Evolutionary conservation across 1,140 invertebrate genomes (phyloP).

Genomic region (Tribolium castaneum): DNA sequence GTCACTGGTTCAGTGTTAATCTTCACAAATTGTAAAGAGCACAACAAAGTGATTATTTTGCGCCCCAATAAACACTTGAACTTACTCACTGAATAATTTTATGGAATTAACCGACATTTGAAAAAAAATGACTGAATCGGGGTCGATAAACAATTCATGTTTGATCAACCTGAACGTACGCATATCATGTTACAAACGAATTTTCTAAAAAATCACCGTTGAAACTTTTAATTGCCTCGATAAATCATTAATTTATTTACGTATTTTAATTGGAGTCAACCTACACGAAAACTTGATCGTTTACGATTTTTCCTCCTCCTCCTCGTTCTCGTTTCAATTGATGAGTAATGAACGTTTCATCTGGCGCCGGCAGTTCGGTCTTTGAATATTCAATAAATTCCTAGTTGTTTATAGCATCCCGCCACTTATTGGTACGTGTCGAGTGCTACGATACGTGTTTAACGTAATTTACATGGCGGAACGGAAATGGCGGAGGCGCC

Average conservation of each 20-base stretch:
- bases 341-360: not conserved
- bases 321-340: not conserved
- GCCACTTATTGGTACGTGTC: not conserved
- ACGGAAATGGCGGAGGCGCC: conserved; percentile 10
- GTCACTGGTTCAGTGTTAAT: too few species aligned
- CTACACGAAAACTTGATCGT: not conserved
- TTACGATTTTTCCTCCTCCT: not conserved
- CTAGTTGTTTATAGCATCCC: not conserved
- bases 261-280: not conserved
- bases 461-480: not conserved
- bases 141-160: not conserved
- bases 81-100: not conserved
- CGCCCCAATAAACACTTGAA: not conserved
- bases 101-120: not conserved
- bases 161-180: not conserved
- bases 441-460: not conserved
- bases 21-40: not conserved
- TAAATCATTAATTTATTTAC: conserved; percentile 4
- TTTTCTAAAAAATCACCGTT: not conserved
- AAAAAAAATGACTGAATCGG: not conserved
- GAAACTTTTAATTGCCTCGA: conserved; percentile 8
- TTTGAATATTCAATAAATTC: conserved; percentile 9
- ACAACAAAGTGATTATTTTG: not conserved
- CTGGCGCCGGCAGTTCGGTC: not conserved
- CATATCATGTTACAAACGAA: not conserved